Evolutionary conservation across 2,113 vertebrate genomes (phyloP).

Genomic region (Entelurus aequoreus): DNA sequence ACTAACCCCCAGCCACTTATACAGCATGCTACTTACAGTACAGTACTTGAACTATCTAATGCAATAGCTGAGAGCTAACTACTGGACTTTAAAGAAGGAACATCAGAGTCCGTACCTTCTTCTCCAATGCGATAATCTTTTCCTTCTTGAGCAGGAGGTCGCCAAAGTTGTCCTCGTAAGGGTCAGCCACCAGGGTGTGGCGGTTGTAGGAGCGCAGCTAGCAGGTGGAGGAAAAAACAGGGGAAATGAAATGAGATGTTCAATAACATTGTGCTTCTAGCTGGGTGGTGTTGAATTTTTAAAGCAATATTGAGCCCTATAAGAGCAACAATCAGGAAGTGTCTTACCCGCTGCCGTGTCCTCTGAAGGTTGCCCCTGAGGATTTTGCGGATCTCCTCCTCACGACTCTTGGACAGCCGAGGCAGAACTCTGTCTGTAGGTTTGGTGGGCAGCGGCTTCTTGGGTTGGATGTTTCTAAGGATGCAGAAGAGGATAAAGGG

Average conservation of each 20-base stretch:
- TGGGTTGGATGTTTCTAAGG: constrained; percentile 88
- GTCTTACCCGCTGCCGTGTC: constrained; percentile 88
- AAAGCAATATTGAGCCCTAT: background rate
- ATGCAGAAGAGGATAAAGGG: background rate
- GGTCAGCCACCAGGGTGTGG: constrained; percentile 89
- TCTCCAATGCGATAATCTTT: constrained; percentile 81
- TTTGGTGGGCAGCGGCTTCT: constrained; percentile 58
- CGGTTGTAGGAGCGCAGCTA: constrained; percentile 95
- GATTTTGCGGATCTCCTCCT: constrained; percentile 96
- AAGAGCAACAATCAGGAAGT: background rate
- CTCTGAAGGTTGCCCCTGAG: constrained; percentile 90
- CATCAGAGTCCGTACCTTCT: constrained; percentile 66
- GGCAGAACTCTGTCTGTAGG: constrained; percentile 75
- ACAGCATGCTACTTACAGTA: background rate
- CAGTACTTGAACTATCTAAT: too few species aligned
- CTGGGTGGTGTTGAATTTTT: too few species aligned
- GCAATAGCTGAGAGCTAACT: background rate
- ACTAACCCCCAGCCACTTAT: too few species aligned
- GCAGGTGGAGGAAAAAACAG: background rate
- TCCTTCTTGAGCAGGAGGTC: constrained; percentile 85
- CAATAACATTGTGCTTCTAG: background rate
- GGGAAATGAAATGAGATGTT: background rate
- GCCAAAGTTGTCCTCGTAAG: constrained; percentile 85
- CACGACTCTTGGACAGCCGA: constrained; percentile 83
- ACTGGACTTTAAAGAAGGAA: background rate